Percentiles rank a stretch among this genome's conserved stretches.
These are phyloP conservation scores for Sebastes taczanowskii DNA, from an alignment of 2,797 vertebrate species.

Conservation along the genomic window DNA sequence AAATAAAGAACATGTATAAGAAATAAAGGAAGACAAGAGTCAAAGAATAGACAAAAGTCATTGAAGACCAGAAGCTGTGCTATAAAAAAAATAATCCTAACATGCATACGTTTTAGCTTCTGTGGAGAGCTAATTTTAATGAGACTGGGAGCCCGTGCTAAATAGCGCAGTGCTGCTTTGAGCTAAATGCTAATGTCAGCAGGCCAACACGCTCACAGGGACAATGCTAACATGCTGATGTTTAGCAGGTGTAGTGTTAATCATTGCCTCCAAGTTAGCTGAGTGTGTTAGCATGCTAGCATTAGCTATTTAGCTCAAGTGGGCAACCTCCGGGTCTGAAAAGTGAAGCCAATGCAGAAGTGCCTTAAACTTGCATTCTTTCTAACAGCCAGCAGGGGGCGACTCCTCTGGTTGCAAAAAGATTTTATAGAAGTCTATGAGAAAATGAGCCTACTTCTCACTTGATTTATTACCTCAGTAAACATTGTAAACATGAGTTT, in stretches of 20 bases:
- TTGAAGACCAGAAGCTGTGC: constrained; percentile 55
- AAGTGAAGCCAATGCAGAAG: background rate
- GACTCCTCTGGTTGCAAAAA: too few species aligned
- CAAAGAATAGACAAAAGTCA: constrained; percentile 83
- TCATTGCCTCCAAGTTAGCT: background rate
- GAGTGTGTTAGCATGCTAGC: background rate
- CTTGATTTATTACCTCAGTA: too few species aligned
- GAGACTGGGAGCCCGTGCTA: background rate
- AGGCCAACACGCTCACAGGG: background rate
- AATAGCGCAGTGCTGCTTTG: background rate
- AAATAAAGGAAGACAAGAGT: constrained; percentile 82
- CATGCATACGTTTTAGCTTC: constrained; percentile 39
- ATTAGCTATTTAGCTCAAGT: background rate
- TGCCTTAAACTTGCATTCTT: background rate
- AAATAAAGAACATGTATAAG: constrained; percentile 89
- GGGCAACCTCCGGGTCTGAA: background rate
- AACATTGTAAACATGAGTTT: too few species aligned
- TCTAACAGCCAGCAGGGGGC: too few species aligned
- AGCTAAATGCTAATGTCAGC: constrained; percentile 7
- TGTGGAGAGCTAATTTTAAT: background rate
- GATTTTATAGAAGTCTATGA: too few species aligned
- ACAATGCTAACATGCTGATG: background rate
- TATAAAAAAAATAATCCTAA: constrained; percentile 15
- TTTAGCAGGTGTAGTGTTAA: background rate
- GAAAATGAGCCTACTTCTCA: too few species aligned